A percentile compares a stretch with the other conserved stretches of the same genome.
phyloP scores from a whole-genome alignment of 2,113 vertebrate species.

The Myiagra hebetior region DNA sequence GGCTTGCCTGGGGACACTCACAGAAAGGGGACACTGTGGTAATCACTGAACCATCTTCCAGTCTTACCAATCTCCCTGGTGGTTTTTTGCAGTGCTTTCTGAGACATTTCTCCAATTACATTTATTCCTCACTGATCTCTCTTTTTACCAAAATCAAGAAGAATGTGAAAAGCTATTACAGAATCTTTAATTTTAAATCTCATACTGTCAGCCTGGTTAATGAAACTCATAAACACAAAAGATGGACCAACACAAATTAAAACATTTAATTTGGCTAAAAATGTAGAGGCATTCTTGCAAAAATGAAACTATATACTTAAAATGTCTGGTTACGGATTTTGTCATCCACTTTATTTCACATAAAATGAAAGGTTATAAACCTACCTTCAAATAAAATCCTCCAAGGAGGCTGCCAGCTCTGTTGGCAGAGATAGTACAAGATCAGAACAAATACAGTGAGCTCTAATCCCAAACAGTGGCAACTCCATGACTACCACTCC shows the following conservation, averaged over 20 bases:
- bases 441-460: not conserved
- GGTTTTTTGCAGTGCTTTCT: not conserved
- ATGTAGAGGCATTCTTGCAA: not conserved
- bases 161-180: not conserved
- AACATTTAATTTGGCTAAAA: not conserved
- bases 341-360: not conserved
- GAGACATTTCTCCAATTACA: not conserved
- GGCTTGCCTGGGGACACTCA: not conserved
- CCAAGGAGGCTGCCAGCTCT: not conserved
- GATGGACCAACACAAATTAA: not conserved
- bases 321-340: not conserved
- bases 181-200: not conserved
- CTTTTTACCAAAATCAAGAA: not conserved
- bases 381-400: not conserved
- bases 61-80: not conserved
- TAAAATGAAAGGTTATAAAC: not conserved
- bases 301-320: not conserved
- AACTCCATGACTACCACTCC: constrained; percentile 27
- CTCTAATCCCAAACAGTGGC: constrained; percentile 9
- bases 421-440: constrained; percentile 1
- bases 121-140: not conserved
- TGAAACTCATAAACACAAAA: not conserved
- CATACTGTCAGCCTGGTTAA: not conserved
- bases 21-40: not conserved
- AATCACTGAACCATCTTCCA: not conserved